Base-by-base conservation (phyloP, 1,140 invertebrate species). In the Anoplophora glabripennis region DNA sequence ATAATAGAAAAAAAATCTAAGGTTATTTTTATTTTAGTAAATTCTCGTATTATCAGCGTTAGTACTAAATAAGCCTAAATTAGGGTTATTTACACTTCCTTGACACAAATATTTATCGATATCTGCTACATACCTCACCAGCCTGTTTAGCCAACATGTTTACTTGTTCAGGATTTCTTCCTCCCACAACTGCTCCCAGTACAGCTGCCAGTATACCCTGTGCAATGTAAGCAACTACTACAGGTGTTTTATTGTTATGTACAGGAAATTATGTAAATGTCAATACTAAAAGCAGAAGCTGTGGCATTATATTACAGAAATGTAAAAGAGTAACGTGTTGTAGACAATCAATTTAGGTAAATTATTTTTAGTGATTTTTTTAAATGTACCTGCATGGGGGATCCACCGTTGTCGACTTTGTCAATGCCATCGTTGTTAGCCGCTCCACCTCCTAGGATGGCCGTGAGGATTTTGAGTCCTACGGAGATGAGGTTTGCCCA, bases 101-200 rank as follows among this genome's bases (percentile, higher is more conserved):
- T 46, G 2, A n/a, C 21, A 28, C n/a, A n/a, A 47, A 42, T 51
- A 57, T 46, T 28, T 28, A 28, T 28, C 21, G 21, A 28, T 28
- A 28, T 28, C 21, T 28, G 5, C 5, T 44, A 69, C 87, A 84
- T 88, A 94, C 92, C 89, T 94, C 90, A 77, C 90, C 89, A 77
- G 91, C 90, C 80, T 94, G 91, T 81, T 92, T 92, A 80, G 90
- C 91, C 88, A 93, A 91, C 76, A 86, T 86, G 78, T 89, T 86
- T 72, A 93, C 88, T 79, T 92, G 89, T 76, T 90, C 86, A 71
- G 89, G 89, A 81, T 94, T 88, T 84, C 89, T 89, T 77, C 87
- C 84, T 81, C 91, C 90, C 76, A 93, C 85, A 80, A 93, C 83
- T 76, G 89, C 86, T 72, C 89, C 89, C 78, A 94, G 84, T 76